phyloP scores from a whole-genome alignment of 1,140 invertebrate genomes.

The Druon quercuslanigerum region DNA sequence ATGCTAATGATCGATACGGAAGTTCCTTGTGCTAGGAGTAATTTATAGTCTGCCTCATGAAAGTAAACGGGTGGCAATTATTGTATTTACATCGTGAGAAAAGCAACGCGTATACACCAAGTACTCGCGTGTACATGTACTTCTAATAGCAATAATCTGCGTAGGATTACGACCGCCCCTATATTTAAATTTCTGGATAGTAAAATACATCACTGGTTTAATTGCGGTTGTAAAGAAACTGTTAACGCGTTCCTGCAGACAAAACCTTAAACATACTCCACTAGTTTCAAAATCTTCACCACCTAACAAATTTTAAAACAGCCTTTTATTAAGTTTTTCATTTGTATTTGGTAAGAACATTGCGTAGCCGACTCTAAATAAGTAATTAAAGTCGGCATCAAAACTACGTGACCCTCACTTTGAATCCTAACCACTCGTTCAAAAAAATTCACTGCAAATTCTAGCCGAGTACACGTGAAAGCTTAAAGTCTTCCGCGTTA shows the following conservation, averaged over 20 bases:
- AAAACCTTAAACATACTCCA: background rate
- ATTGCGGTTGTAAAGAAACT: background rate
- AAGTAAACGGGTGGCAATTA: conserved; percentile 30
- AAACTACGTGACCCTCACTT: no score
- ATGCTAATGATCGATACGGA: conserved; percentile 31
- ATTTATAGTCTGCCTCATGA: conserved; percentile 30
- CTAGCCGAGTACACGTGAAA: no score
- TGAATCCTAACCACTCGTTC: no score
- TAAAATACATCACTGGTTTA: background rate
- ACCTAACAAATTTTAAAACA: no score
- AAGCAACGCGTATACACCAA: conserved; percentile 24
- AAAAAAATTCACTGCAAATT: no score
- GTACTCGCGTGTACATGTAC: conserved; percentile 26
- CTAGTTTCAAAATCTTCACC: background rate
- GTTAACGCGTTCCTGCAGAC: background rate
- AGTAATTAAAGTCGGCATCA: no score
- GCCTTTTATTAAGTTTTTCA: no score
- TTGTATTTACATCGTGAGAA: conserved; percentile 31
- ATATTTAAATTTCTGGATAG: conserved; percentile 10
- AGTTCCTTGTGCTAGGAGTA: conserved; percentile 30
- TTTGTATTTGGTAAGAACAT: no score
- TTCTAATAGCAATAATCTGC: conserved; percentile 30
- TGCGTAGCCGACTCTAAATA: no score
- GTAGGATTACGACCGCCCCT: conserved; percentile 27
- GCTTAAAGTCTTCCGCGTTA: no score